Percentiles rank a stretch among this genome's conserved stretches.
Evolutionary conservation across 2,797 vertebrate species (phyloP).

Genomic region (Tachyglossus aculeatus): DNA sequence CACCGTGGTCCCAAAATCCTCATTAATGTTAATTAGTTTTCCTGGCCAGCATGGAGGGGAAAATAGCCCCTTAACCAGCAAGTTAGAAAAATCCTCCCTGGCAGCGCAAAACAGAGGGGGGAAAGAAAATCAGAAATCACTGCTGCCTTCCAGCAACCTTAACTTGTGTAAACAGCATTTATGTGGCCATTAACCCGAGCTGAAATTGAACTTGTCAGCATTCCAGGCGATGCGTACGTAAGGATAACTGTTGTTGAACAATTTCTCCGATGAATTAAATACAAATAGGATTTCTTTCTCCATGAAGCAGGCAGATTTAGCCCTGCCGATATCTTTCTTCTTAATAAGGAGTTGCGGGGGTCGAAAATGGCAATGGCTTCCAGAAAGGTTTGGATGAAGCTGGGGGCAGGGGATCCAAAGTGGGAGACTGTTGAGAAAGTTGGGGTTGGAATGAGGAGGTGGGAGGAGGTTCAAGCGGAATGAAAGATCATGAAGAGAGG

Average conservation of each 20-base stretch:
- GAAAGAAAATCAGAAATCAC: conserved; percentile 43
- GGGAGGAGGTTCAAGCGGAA: too few species aligned
- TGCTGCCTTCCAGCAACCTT: conserved; percentile 56
- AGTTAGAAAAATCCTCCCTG: conserved; percentile 29
- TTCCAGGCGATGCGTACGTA: conserved; percentile 21
- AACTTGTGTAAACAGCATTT: conserved; percentile 52
- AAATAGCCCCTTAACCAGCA: conserved; percentile 49
- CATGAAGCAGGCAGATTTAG: not conserved
- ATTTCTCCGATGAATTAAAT: conserved; percentile 49
- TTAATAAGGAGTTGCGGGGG: too few species aligned
- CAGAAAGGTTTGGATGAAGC: too few species aligned
- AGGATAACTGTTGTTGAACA: conserved; percentile 47
- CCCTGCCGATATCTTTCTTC: conserved; percentile 46
- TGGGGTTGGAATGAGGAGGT: too few species aligned
- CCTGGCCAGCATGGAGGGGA: conserved; percentile 14
- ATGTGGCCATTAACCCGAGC: conserved; percentile 55
- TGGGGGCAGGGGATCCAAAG: too few species aligned
- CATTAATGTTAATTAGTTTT: conserved; percentile 64
- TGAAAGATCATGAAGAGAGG: too few species aligned
- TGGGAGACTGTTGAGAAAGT: too few species aligned
- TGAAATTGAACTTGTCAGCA: conserved; percentile 62
- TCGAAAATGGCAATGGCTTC: too few species aligned
- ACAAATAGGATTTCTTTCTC: conserved; percentile 41
- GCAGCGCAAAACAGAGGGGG: conserved; percentile 20
- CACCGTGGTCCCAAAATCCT: conserved; percentile 39